Evolutionary conservation across 1,140 invertebrate genomes (phyloP).

Genomic region (Bombus sibiricus): DNA sequence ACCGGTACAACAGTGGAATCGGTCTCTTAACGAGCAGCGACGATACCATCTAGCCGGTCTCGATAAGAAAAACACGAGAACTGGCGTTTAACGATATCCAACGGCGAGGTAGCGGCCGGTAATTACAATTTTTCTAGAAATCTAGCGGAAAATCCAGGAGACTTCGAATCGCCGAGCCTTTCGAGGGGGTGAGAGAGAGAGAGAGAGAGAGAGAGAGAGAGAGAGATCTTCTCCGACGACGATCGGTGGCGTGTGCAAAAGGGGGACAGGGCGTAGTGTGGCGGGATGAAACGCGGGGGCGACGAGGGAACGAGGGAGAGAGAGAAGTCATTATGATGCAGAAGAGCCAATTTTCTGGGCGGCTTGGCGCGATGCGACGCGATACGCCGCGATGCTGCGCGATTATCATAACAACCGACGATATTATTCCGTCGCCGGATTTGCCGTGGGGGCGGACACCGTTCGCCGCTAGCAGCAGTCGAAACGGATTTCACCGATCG

Average conservation of each 20-base stretch:
- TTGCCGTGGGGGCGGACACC: slow-evolving; percentile 35
- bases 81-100: slow-evolving; percentile 39
- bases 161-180: slow-evolving; percentile 31
- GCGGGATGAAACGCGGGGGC: slow-evolving; percentile 15
- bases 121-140: slow-evolving; percentile 65
- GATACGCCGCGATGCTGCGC: slow-evolving; percentile 79
- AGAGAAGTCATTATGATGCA: slow-evolving; percentile 82
- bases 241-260: slow-evolving; percentile 2
- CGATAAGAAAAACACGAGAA: slow-evolving; percentile 28
- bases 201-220: neutral
- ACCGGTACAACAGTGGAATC: neutral
- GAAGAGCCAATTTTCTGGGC: slow-evolving; percentile 84
- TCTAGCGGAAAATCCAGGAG: slow-evolving; percentile 64
- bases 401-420: slow-evolving; percentile 83
- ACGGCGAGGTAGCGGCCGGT: slow-evolving; percentile 12
- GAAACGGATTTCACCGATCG: slow-evolving; percentile 77
- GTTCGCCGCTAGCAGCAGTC: slow-evolving; percentile 64
- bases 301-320: slow-evolving; percentile 14
- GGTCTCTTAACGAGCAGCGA: slow-evolving; percentile 1
- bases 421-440: slow-evolving; percentile 81
- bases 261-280: slow-evolving; percentile 37
- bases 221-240: slow-evolving; percentile 5
- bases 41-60: neutral
- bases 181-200: neutral
- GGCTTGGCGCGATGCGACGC: slow-evolving; percentile 82